These are phyloP conservation scores for Leucoma salicis DNA, from an alignment of 2,888 invertebrate species.

Conservation along the genomic window DNA sequence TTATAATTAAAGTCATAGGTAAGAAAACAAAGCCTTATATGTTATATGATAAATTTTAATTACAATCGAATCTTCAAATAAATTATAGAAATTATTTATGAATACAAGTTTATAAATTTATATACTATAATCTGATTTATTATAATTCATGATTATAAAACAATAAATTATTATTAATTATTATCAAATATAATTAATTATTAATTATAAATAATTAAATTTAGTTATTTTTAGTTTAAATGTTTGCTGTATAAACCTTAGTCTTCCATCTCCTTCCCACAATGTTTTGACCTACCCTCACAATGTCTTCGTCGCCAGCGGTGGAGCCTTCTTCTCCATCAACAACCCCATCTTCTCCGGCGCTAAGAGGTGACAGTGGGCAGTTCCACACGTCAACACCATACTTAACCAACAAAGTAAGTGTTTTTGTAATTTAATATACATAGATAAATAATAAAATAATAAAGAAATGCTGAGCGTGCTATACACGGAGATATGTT, in stretches of 20 bases:
- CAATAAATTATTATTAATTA: too few relatives aligned
- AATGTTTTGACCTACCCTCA: constrained; percentile 25
- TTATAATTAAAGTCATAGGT: constrained; percentile 1
- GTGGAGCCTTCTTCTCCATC: constrained; percentile 73
- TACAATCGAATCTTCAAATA: constrained; percentile 1
- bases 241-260: background rate
- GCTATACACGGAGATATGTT: too few relatives aligned
- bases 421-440: constrained; percentile 15
- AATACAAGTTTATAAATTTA: too few relatives aligned
- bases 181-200: background rate
- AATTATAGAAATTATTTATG: constrained; percentile 3
- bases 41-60: constrained; percentile 3
- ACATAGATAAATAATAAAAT: background rate
- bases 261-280: constrained; percentile 8
- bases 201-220: background rate
- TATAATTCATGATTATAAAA: too few relatives aligned
- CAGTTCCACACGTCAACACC: constrained; percentile 72
- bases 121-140: too few relatives aligned
- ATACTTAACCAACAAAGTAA: constrained; percentile 60
- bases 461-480: too few relatives aligned
- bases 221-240: background rate
- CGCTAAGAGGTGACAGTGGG: constrained; percentile 51
- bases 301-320: constrained; percentile 82
- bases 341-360: constrained; percentile 70
- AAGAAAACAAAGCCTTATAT: constrained; percentile 8